A percentile compares a stretch with the other conserved stretches of the same genome.
phyloP scores from a whole-genome alignment of 2,888 invertebrate genomes.

The Hypsopygia costalis region DNA sequence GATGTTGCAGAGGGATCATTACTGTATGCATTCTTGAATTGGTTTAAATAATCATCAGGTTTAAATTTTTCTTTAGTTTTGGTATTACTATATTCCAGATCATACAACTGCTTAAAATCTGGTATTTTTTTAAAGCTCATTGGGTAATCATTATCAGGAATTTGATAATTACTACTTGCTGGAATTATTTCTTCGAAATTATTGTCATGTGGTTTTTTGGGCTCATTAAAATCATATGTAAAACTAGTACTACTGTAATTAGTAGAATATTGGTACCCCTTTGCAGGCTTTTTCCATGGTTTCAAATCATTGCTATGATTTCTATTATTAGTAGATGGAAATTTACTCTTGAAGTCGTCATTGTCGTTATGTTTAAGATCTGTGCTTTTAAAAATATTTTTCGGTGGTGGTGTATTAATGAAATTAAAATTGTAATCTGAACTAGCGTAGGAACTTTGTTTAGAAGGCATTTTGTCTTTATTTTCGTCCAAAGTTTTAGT shows the following conservation, averaged over 20 bases:
- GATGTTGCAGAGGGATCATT: constrained; percentile 43
- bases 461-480: constrained; percentile 28
- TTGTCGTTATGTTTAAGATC: constrained; percentile 21
- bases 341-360: constrained; percentile 45
- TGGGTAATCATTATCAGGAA: constrained; percentile 42
- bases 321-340: constrained; percentile 32
- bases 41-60: constrained; percentile 46
- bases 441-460: constrained; percentile 29
- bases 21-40: constrained; percentile 48
- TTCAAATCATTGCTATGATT: constrained; percentile 30
- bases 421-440: constrained; percentile 7
- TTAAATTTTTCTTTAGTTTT: constrained; percentile 46
- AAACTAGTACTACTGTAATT: constrained; percentile 56
- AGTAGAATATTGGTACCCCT: constrained; percentile 59
- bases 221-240: constrained; percentile 45
- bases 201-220: constrained; percentile 41
- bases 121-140: constrained; percentile 51
- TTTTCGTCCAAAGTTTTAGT: constrained; percentile 33
- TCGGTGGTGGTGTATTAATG: constrained; percentile 1
- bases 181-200: constrained; percentile 53
- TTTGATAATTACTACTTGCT: constrained; percentile 59
- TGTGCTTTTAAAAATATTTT: constrained; percentile 25
- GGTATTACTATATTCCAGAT: constrained; percentile 36
- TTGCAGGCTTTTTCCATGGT: constrained; percentile 44
- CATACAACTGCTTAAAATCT: constrained; percentile 36